phyloP scores from a whole-genome alignment of 2,113 vertebrate species.

The Tragelaphus imberbis region DNA sequence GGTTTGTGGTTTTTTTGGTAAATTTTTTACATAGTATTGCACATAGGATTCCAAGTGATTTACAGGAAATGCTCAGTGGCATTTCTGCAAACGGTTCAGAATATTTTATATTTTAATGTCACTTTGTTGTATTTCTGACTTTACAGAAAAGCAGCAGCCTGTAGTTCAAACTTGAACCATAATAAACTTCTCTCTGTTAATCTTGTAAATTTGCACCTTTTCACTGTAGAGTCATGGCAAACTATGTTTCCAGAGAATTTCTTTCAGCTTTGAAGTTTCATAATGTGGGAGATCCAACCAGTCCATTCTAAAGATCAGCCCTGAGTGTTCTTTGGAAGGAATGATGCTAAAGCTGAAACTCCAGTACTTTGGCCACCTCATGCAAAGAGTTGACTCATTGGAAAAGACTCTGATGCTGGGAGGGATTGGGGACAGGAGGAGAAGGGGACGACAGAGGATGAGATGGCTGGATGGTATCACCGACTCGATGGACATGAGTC shows the following conservation, averaged over 20 bases:
- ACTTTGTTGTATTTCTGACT: slow-evolving; percentile 47
- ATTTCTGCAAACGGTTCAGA: slow-evolving; percentile 66
- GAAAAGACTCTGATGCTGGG: too few relatives aligned
- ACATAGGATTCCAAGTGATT: neutral
- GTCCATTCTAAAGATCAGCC: too few relatives aligned
- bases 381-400: too few relatives aligned
- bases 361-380: too few relatives aligned
- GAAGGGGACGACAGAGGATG: too few relatives aligned
- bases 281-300: neutral
- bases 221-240: slow-evolving; percentile 10
- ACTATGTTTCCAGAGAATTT: slow-evolving; percentile 2
- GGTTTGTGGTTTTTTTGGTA: neutral
- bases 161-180: slow-evolving; percentile 30
- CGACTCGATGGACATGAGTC: too few relatives aligned
- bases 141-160: slow-evolving; percentile 20
- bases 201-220: slow-evolving; percentile 34
- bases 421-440: too few relatives aligned
- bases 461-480: too few relatives aligned
- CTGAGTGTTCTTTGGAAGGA: too few relatives aligned
- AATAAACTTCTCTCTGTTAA: slow-evolving; percentile 41
- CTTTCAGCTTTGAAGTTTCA: neutral
- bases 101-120: slow-evolving; percentile 70
- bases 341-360: too few relatives aligned
- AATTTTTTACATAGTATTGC: neutral
- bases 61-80: slow-evolving; percentile 2